Evolutionary conservation across 2,888 invertebrate genomes (phyloP).

Genomic region (Papilio elwesi): DNA sequence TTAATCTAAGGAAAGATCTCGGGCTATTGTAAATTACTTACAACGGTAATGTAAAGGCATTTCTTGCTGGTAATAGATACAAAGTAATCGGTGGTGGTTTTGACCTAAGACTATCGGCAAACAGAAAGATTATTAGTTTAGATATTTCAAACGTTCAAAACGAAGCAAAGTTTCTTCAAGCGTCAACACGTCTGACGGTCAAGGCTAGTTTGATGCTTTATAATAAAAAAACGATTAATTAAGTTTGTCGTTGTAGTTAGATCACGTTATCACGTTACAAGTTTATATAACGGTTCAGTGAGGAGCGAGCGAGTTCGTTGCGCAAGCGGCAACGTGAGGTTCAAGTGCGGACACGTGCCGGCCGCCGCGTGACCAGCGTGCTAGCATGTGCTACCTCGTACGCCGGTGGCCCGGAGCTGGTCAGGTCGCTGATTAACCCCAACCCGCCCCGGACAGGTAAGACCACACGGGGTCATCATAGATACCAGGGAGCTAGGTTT

Average conservation of each 20-base stretch:
- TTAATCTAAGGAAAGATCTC: too few relatives aligned
- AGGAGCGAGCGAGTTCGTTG: constrained; percentile 73
- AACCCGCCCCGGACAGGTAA: constrained; percentile 13
- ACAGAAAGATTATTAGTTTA: neutral
- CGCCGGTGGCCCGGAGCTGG: constrained; percentile 54
- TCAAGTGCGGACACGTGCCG: constrained; percentile 75
- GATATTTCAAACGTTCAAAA: neutral
- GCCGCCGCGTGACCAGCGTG: constrained; percentile 71
- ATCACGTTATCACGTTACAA: constrained; percentile 81
- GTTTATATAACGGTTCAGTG: constrained; percentile 76
- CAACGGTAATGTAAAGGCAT: neutral
- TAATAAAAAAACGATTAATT: constrained; percentile 60
- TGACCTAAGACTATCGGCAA: neutral
- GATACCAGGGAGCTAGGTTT: neutral
- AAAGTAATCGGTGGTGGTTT: neutral
- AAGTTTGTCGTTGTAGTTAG: constrained; percentile 65
- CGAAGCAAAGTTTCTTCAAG: neutral
- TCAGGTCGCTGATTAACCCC: constrained; percentile 58
- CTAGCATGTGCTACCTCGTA: constrained; percentile 70
- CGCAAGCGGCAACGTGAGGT: constrained; percentile 79
- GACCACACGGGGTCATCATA: neutral
- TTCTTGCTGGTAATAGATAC: neutral
- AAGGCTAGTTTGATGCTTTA: constrained; percentile 48
- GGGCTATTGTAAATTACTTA: too few relatives aligned
- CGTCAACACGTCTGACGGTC: constrained; percentile 42